phyloP scores from a whole-genome alignment of 2,888 invertebrate genomes.

The Trypoxylon attenuatum region DNA sequence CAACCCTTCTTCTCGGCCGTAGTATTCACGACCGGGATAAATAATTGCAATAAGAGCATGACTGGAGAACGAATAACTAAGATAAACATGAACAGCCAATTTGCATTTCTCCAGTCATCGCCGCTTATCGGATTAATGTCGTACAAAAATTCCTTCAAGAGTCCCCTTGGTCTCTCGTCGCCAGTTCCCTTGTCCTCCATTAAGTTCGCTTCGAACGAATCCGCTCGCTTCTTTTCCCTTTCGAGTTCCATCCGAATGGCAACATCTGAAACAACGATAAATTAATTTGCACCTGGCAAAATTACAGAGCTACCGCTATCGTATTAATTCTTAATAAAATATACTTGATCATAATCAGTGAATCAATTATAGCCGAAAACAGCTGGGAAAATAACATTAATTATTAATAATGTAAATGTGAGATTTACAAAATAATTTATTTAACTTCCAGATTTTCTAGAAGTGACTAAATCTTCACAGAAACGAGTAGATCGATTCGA shows the following conservation, averaged over 20 bases:
- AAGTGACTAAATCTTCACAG: constrained; percentile 10
- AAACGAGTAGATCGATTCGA: constrained; percentile 1
- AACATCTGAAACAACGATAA: constrained; percentile 57
- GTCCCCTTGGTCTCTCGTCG: constrained; percentile 56
- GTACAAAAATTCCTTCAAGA: constrained; percentile 67
- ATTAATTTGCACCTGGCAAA: background rate
- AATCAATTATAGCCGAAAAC: too few relatives aligned
- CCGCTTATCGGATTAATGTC: constrained; percentile 67
- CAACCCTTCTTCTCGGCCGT: constrained; percentile 76
- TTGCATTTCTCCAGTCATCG: constrained; percentile 72
- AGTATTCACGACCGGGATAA: constrained; percentile 78
- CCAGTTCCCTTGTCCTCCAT: constrained; percentile 1
- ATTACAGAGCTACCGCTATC: background rate
- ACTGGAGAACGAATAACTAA: constrained; percentile 76
- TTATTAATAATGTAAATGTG: too few relatives aligned
- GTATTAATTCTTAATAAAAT: too few relatives aligned
- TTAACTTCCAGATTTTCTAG: too few relatives aligned
- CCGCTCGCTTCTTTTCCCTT: constrained; percentile 13
- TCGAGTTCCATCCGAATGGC: constrained; percentile 63
- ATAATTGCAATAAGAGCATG: constrained; percentile 75
- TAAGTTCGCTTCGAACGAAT: background rate
- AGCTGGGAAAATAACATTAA: too few relatives aligned
- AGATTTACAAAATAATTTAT: too few relatives aligned
- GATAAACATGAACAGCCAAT: constrained; percentile 64
- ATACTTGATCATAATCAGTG: too few relatives aligned